These are phyloP conservation scores for Galeopsomyia nigrocyanea DNA, from an alignment of 2,888 invertebrate species.

Conservation along the genomic window DNA sequence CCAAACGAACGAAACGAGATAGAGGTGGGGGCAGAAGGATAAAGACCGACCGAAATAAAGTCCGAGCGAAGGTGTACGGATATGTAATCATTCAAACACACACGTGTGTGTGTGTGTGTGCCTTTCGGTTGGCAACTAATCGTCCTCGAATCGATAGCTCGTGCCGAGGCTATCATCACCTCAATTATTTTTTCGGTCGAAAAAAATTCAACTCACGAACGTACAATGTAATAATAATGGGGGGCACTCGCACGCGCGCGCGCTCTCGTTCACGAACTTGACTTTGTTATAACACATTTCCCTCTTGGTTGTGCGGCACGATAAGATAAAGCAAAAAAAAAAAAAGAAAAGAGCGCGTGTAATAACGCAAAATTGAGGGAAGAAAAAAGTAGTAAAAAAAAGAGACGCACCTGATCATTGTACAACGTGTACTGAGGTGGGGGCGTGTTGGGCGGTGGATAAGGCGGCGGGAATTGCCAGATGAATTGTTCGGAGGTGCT, in stretches of 20 bases:
- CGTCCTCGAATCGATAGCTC: constrained; percentile 29
- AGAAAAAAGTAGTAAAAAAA: neutral
- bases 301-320: too few relatives aligned
- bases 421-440: constrained; percentile 82
- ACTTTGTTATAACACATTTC: too few relatives aligned
- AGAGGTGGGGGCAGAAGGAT: neutral
- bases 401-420: constrained; percentile 85
- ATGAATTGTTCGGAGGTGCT: constrained; percentile 74
- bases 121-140: too few relatives aligned
- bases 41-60: constrained; percentile 16
- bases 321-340: too few relatives aligned
- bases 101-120: neutral
- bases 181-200: too few relatives aligned
- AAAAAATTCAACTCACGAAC: constrained; percentile 11
- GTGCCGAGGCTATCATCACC: constrained; percentile 56
- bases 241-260: too few relatives aligned
- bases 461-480: constrained; percentile 87
- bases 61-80: neutral
- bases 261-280: neutral
- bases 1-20: neutral
- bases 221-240: too few relatives aligned
- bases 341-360: too few relatives aligned
- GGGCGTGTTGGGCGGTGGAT: constrained; percentile 70
- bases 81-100: neutral
- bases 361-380: too few relatives aligned